Conservation (phyloP, 2,797 vertebrate species). For the Hemitrygon akajei region DNA sequence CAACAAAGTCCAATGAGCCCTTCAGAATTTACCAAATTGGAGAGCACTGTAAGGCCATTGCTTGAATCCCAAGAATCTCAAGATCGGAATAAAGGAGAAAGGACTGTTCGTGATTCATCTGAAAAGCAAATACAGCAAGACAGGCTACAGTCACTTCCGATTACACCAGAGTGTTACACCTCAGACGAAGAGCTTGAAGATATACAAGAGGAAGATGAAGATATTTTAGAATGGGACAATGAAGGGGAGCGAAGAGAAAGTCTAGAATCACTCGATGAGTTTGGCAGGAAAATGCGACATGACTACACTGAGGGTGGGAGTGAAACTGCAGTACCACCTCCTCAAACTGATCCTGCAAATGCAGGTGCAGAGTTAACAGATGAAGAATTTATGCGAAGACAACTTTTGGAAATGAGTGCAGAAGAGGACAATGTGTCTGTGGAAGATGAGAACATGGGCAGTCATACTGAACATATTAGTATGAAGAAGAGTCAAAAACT, state of each 20-base stretch:
- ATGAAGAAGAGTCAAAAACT: slow-evolving; percentile 71
- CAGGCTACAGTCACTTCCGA: slow-evolving; percentile 83
- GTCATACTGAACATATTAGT: slow-evolving; percentile 52
- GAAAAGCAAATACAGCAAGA: slow-evolving; percentile 75
- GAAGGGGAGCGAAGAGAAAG: slow-evolving; percentile 60
- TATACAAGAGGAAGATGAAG: slow-evolving; percentile 87
- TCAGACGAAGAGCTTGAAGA: slow-evolving; percentile 88
- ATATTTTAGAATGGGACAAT: slow-evolving; percentile 72
- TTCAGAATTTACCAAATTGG: slow-evolving; percentile 85
- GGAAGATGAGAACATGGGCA: slow-evolving; percentile 71
- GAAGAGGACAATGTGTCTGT: slow-evolving; percentile 82
- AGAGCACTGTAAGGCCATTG: slow-evolving; percentile 80
- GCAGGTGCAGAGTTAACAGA: slow-evolving; percentile 70
- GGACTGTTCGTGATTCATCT: slow-evolving; percentile 50
- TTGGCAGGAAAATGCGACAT: slow-evolving; percentile 88
- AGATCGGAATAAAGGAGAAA: slow-evolving; percentile 48
- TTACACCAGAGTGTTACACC: slow-evolving; percentile 78
- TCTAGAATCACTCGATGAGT: slow-evolving; percentile 83
- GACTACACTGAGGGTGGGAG: slow-evolving; percentile 97
- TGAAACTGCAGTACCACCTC: slow-evolving; percentile 84
- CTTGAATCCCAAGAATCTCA: slow-evolving; percentile 67
- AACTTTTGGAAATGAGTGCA: slow-evolving; percentile 97
- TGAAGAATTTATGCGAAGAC: slow-evolving; percentile 94
- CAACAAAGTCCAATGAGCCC: slow-evolving; percentile 75
- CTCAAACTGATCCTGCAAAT: slow-evolving; percentile 72